Evolutionary conservation across 2,797 vertebrate species (phyloP).

Genomic region (Catamblyrhynchus diadema): DNA sequence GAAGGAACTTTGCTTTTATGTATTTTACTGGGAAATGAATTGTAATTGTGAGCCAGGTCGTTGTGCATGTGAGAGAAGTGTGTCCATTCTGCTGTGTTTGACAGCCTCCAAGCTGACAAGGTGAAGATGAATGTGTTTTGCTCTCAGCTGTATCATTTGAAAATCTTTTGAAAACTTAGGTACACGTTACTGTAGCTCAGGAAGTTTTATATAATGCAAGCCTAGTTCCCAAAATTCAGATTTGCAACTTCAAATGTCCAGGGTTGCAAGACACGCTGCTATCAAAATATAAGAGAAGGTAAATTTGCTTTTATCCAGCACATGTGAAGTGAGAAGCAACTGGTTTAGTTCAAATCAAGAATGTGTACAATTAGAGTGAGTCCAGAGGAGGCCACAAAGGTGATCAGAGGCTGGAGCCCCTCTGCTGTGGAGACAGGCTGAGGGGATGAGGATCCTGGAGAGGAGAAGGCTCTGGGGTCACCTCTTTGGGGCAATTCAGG

Average conservation of each 20-base stretch:
- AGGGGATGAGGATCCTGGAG: not conserved
- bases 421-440: not conserved
- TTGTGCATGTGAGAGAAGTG: not conserved
- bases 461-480: not conserved
- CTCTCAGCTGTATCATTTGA: not conserved
- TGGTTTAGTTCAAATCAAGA: not conserved
- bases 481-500: not conserved
- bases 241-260: not conserved
- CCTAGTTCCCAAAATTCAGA: not conserved
- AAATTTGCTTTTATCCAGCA: not conserved
- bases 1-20: conserved; percentile 19
- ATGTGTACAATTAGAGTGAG: not conserved
- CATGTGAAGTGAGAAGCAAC: not conserved
- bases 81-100: not conserved
- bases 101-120: not conserved
- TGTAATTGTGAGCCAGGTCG: not conserved
- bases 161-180: not conserved
- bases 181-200: not conserved
- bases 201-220: not conserved
- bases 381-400: not conserved
- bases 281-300: not conserved
- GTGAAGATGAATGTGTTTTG: not conserved
- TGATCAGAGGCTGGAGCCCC: not conserved
- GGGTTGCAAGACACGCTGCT: not conserved
- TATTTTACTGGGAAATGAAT: not conserved